Conservation (phyloP, 2,888 invertebrate genomes). For the Flexamia atlantica region DNA sequence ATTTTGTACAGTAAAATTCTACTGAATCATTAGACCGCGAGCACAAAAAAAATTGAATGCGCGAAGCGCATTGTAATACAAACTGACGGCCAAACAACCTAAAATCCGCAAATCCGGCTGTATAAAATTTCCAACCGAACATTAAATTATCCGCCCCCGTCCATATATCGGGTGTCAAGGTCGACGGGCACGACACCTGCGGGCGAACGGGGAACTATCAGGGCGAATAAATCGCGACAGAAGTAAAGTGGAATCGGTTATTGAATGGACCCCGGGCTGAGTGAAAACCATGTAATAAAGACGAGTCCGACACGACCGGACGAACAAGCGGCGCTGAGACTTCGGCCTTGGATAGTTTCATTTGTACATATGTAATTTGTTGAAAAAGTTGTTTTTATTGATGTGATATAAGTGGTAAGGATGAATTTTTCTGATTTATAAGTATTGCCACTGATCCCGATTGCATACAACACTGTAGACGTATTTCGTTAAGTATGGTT, state of each 20-base stretch:
- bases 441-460: too few relatives aligned
- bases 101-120: neutral
- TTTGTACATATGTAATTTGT: too few relatives aligned
- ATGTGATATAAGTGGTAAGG: too few relatives aligned
- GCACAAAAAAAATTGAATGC: too few relatives aligned
- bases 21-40: too few relatives aligned
- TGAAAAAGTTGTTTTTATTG: too few relatives aligned
- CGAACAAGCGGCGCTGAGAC: neutral
- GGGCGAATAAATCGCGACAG: slow-evolving; percentile 41
- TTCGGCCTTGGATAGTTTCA: too few relatives aligned
- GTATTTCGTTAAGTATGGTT: too few relatives aligned
- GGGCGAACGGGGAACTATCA: slow-evolving; percentile 30
- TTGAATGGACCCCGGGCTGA: slow-evolving; percentile 32
- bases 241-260: slow-evolving; percentile 51
- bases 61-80: too few relatives aligned
- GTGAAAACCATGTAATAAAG: slow-evolving; percentile 29
- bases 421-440: too few relatives aligned
- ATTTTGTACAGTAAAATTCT: too few relatives aligned
- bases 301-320: slow-evolving; percentile 7
- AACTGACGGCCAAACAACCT: neutral
- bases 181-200: neutral
- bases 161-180: slow-evolving; percentile 14
- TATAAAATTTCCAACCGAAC: neutral
- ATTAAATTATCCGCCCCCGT: slow-evolving; percentile 19
- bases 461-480: too few relatives aligned